Evolutionary conservation across 2,797 vertebrate species (phyloP).

Genomic region (Microctenopoma stevenorrisi): DNA sequence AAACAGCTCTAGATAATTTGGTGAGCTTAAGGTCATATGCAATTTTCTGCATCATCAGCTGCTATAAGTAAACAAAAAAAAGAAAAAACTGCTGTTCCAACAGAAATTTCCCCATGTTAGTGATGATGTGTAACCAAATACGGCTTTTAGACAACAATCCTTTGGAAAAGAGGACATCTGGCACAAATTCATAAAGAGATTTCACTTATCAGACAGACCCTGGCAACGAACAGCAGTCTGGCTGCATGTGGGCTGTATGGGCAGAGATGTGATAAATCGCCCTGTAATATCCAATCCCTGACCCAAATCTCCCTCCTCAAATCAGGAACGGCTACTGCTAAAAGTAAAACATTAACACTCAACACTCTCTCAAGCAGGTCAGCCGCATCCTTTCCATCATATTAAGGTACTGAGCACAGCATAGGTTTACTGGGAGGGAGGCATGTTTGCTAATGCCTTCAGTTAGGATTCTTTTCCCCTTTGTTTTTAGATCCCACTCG

Average conservation of each 20-base stretch:
- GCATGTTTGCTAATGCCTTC: not conserved
- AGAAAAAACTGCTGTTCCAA: not conserved
- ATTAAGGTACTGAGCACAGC: slow-evolving; percentile 28
- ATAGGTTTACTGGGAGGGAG: not conserved
- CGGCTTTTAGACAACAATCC: slow-evolving; percentile 3
- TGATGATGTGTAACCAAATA: slow-evolving; percentile 26
- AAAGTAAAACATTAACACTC: slow-evolving; percentile 45
- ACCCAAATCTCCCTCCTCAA: slow-evolving; percentile 10
- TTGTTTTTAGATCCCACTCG: not conserved
- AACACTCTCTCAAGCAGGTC: slow-evolving; percentile 30
- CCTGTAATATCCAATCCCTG: slow-evolving; percentile 33
- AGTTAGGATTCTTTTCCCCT: not conserved
- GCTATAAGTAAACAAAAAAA: slow-evolving; percentile 24
- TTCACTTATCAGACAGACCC: slow-evolving; percentile 32
- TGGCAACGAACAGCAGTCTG: slow-evolving; percentile 21
- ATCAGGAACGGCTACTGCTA: slow-evolving; percentile 31
- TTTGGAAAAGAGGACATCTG: slow-evolving; percentile 24
- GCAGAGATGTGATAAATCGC: slow-evolving; percentile 38
- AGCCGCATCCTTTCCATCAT: slow-evolving; percentile 20
- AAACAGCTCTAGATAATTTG: slow-evolving; percentile 42
- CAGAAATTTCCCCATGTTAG: slow-evolving; percentile 7
- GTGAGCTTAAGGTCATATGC: slow-evolving; percentile 53
- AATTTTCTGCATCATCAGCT: slow-evolving; percentile 55
- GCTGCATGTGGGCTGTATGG: not conserved
- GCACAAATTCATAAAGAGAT: slow-evolving; percentile 27